phyloP scores from a whole-genome alignment of 2,797 vertebrate species.

The Odontamblyopus lacepedii region DNA sequence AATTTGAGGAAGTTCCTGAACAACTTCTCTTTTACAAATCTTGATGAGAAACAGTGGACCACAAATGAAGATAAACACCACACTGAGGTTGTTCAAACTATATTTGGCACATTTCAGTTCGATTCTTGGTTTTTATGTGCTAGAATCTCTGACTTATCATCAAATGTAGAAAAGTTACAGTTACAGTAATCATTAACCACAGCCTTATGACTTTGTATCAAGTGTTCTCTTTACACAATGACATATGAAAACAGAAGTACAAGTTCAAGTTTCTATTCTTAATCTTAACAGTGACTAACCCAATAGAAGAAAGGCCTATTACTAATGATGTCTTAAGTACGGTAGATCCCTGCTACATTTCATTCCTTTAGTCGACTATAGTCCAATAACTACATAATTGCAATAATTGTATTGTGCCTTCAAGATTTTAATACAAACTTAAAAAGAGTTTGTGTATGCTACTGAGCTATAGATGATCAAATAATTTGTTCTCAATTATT shows the following conservation, averaged over 20 bases:
- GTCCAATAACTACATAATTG: not conserved
- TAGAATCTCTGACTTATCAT: not conserved
- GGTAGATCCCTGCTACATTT: not conserved
- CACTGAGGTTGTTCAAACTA: not conserved
- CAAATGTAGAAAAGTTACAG: not conserved
- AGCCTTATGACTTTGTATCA: not conserved
- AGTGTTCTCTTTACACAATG: conserved; percentile 14
- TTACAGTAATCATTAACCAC: not conserved
- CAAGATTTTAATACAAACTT: not conserved
- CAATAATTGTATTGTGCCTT: not conserved
- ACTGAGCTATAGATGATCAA: not conserved
- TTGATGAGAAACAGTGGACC: not conserved
- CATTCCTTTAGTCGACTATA: not conserved
- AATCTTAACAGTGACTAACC: not conserved
- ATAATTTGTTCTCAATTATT: no score
- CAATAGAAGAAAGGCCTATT: not conserved
- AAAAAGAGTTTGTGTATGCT: no score
- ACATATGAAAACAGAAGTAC: conserved; percentile 44
- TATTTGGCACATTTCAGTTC: not conserved
- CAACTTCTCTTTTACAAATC: not conserved
- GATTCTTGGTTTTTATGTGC: not conserved
- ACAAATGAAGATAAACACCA: not conserved
- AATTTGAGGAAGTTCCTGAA: not conserved
- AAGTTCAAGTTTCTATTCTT: conserved; percentile 27
- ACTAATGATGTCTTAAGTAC: not conserved